phyloP scores from a whole-genome alignment of 2,888 invertebrate species.

The Plemyria rubiginata region DNA sequence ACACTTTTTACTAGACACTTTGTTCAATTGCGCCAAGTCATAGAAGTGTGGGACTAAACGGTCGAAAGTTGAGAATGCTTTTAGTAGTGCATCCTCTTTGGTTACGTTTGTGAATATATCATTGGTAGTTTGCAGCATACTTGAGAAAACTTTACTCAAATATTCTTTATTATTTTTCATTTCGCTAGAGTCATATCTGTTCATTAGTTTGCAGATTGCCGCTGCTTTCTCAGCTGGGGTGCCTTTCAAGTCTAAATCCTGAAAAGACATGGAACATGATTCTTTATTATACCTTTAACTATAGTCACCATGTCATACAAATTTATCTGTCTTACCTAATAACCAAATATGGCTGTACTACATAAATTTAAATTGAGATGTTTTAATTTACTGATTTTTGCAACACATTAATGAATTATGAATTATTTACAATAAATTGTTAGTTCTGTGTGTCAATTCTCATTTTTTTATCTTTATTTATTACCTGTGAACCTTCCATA shows the following conservation, averaged over 20 bases:
- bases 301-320: too few species aligned
- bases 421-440: too few species aligned
- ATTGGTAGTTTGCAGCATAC: conserved; percentile 91
- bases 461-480: not conserved
- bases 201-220: conserved; percentile 92
- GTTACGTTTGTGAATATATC: conserved; percentile 82
- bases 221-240: conserved; percentile 87
- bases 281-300: too few species aligned
- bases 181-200: conserved; percentile 94
- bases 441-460: too few species aligned
- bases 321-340: too few species aligned
- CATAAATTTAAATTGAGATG: too few species aligned
- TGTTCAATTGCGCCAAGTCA: conserved; percentile 89
- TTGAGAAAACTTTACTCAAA: conserved; percentile 89
- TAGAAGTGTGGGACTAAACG: conserved; percentile 85
- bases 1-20: conserved; percentile 87
- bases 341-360: too few species aligned
- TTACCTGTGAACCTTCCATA: conserved; percentile 70
- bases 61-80: conserved; percentile 86
- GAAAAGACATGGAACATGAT: conserved; percentile 49
- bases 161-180: conserved; percentile 91
- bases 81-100: conserved; percentile 70
- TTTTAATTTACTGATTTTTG: too few species aligned
- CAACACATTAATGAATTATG: too few species aligned
- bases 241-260: conserved; percentile 86